phyloP scores from a whole-genome alignment of 37 sponge, comb jelly and placozoan species.

The Beroe ovata region DNA sequence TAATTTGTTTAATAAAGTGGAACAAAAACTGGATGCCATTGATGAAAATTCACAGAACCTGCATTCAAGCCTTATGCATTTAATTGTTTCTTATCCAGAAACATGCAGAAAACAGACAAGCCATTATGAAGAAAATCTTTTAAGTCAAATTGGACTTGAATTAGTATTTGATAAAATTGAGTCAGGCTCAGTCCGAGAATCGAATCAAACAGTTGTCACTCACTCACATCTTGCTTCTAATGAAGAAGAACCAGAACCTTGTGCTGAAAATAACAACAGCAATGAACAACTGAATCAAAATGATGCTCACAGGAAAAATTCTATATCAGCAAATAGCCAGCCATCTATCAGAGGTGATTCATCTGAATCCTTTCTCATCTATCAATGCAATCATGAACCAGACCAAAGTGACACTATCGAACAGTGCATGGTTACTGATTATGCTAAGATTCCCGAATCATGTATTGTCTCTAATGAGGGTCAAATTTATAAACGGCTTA shows the following conservation, averaged over 20 bases:
- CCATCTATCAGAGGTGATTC: neutral
- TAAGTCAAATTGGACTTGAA: neutral
- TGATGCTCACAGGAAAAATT: neutral
- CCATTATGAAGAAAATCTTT: neutral
- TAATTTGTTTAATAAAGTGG: neutral
- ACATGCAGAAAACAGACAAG: neutral
- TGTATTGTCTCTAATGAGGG: neutral
- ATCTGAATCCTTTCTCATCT: no score
- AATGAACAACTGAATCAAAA: no score
- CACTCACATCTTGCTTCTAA: no score
- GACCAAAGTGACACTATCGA: no score
- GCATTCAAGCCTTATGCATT: neutral
- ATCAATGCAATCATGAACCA: no score
- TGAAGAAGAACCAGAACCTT: no score
- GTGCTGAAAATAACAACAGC: no score
- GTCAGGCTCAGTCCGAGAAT: no score
- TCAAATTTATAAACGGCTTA: neutral
- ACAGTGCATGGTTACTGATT: no score
- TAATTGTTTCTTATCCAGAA: constrained; percentile 14
- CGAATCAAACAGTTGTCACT: no score
- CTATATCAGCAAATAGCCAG: neutral
- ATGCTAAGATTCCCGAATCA: no score
- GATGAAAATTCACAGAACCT: neutral
- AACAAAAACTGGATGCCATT: neutral
- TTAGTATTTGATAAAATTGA: no score